A percentile compares a stretch with the other conserved stretches of the same genome.
Conservation (phyloP, 2,888 invertebrate genomes). For the Isotomurus palustris region DNA sequence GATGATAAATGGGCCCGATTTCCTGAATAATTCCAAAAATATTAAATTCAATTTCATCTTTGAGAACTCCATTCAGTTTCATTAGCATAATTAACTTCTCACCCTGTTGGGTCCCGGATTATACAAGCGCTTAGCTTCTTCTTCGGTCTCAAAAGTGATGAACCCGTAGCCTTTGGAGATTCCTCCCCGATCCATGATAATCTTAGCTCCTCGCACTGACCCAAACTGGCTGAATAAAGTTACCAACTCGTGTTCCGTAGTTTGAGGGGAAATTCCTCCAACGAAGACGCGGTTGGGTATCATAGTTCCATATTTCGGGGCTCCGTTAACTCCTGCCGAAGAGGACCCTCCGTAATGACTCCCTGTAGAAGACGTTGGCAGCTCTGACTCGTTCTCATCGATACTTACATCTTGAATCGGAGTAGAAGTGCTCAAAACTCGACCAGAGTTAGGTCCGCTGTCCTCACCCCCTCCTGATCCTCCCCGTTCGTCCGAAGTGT, state of each 20-base stretch:
- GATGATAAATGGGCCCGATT: constrained; percentile 52
- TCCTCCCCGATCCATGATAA: constrained; percentile 89
- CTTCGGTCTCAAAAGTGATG: constrained; percentile 79
- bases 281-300: constrained; percentile 95
- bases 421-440: constrained; percentile 36
- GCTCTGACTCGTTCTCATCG: constrained; percentile 18
- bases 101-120: constrained; percentile 36
- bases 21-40: constrained; percentile 25
- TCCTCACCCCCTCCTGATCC: constrained; percentile 30
- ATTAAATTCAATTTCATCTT: neutral
- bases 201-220: constrained; percentile 78
- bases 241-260: constrained; percentile 85
- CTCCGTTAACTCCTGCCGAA: constrained; percentile 48
- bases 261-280: constrained; percentile 89
- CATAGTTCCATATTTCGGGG: constrained; percentile 67
- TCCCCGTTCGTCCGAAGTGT: no score
- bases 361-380: constrained; percentile 1
- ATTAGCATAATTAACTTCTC: constrained; percentile 5
- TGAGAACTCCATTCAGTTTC: neutral
- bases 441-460: constrained; percentile 29
- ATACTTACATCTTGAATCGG: constrained; percentile 37
- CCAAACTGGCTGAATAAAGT: constrained; percentile 87
- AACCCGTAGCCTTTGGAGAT: constrained; percentile 90
- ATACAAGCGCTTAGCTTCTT: constrained; percentile 62
- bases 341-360: constrained; percentile 24